A percentile compares a stretch with the other conserved stretches of the same genome.
Evolutionary conservation across 2,888 invertebrate species (phyloP).

Genomic region (Xanthia icteritia): DNA sequence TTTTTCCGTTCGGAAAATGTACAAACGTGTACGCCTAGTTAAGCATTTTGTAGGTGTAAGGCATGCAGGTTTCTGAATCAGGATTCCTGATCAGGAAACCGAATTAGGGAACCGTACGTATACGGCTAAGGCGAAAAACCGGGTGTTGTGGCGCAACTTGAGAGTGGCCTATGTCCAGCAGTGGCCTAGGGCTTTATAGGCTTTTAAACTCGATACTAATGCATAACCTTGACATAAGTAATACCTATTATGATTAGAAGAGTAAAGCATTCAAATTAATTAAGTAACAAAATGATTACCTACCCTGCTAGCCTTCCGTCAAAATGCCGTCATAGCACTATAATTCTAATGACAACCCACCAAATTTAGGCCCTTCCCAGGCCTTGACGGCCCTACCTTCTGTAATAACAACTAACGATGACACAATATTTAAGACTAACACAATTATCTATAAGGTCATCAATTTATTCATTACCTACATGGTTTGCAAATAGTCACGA

Average conservation of each 20-base stretch:
- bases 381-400: constrained; percentile 46
- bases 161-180: background rate
- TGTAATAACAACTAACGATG: constrained; percentile 17
- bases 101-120: no score
- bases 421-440: constrained; percentile 25
- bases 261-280: background rate
- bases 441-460: constrained; percentile 41
- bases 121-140: background rate
- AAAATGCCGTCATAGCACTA: constrained; percentile 25
- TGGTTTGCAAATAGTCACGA: constrained; percentile 12
- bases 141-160: background rate
- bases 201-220: background rate
- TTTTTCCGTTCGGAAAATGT: no score
- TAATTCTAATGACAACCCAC: constrained; percentile 31
- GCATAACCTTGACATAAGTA: background rate
- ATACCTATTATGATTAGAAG: background rate
- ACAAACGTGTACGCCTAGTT: no score
- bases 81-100: no score
- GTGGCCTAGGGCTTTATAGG: background rate
- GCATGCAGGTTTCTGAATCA: no score
- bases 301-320: background rate
- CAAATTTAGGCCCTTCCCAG: constrained; percentile 49
- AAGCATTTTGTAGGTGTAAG: no score
- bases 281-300: background rate
- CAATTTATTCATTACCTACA: background rate